Conservation (phyloP, 2,113 vertebrate genomes). For the Aldabrachelys gigantea region DNA sequence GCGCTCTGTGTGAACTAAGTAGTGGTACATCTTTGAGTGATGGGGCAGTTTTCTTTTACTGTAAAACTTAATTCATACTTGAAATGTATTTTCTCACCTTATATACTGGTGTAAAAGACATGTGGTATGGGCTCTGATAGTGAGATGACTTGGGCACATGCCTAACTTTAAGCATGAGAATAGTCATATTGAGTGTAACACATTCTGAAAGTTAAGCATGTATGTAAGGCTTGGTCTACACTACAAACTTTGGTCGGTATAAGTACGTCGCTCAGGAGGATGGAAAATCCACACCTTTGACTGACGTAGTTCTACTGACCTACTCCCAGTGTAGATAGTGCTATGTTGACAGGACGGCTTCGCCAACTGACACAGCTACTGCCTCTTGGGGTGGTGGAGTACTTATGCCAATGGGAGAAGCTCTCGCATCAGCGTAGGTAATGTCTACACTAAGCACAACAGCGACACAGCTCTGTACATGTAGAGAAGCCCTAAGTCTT, state of each 20-base stretch:
- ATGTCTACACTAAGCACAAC: no score
- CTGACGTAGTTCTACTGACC: no score
- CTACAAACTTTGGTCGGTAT: no score
- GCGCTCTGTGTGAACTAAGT: background rate
- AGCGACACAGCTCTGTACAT: no score
- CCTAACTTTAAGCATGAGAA: background rate
- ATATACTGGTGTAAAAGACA: background rate
- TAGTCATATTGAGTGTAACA: background rate
- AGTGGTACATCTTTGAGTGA: background rate
- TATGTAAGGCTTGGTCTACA: background rate
- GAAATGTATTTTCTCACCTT: background rate
- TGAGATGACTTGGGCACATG: background rate
- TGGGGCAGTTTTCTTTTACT: background rate
- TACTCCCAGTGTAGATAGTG: no score
- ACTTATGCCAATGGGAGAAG: no score
- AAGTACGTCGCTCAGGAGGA: no score
- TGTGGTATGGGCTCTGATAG: background rate
- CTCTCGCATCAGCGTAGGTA: no score
- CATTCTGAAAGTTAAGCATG: background rate
- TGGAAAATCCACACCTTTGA: no score
- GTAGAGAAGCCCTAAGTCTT: background rate
- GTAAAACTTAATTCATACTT: background rate
- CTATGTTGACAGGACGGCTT: no score
- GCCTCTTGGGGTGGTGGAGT: no score
- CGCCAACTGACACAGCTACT: no score